phyloP scores from a whole-genome alignment of 2,113 vertebrate genomes.

The Dipodomys spectabilis region DNA sequence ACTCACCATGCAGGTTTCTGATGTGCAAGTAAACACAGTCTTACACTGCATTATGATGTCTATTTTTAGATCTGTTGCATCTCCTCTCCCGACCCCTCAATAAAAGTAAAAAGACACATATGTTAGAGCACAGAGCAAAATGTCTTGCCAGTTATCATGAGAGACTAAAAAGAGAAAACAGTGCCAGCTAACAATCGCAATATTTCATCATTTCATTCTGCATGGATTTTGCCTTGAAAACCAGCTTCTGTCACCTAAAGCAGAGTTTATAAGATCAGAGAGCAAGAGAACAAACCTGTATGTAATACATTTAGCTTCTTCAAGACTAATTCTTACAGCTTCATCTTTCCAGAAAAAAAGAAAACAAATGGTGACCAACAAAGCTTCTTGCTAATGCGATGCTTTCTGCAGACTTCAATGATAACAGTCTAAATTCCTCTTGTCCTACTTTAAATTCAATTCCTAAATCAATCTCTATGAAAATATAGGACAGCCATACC shows the following conservation, averaged over 20 bases:
- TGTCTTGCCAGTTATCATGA: neutral
- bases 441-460: neutral
- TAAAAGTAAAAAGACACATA: conserved; percentile 26
- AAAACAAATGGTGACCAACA: neutral
- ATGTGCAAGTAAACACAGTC: conserved; percentile 89
- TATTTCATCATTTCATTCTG: neutral
- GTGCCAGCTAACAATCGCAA: neutral
- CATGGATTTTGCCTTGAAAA: conserved; percentile 27
- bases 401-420: neutral
- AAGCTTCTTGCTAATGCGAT: neutral
- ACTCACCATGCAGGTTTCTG: conserved; percentile 91
- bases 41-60: conserved; percentile 89
- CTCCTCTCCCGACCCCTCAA: conserved; percentile 93
- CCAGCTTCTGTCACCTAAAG: conserved; percentile 26
- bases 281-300: neutral
- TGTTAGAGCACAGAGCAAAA: conserved; percentile 34
- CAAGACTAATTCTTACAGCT: too few relatives aligned
- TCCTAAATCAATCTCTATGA: neutral
- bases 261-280: neutral
- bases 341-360: too few relatives aligned
- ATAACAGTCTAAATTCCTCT: neutral
- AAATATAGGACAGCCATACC: neutral
- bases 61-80: conserved; percentile 93
- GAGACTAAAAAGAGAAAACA: neutral
- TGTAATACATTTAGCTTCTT: too few relatives aligned